Percentiles rank a stretch among this genome's conserved stretches.
These are phyloP conservation scores for Melanotaenia boesemani DNA, from an alignment of 2,797 vertebrate species.

Conservation along the genomic window DNA sequence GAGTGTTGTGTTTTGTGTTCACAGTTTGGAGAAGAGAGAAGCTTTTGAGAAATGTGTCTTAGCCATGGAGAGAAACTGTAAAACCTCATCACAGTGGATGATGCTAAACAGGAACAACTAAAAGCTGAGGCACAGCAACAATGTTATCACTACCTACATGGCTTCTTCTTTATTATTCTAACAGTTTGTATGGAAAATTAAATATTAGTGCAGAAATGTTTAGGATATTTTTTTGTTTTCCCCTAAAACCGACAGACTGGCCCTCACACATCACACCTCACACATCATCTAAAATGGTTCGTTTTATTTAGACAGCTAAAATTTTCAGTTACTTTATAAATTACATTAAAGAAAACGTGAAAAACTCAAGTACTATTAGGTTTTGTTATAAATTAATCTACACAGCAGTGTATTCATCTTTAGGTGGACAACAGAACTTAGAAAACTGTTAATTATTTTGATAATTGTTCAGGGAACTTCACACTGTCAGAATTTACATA, in stretches of 20 bases:
- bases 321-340: background rate
- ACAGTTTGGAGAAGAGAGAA: too few relatives aligned
- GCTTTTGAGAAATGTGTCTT: too few relatives aligned
- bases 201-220: too few relatives aligned
- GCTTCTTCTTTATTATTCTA: background rate
- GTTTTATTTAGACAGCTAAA: background rate
- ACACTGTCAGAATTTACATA: too few relatives aligned
- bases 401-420: background rate
- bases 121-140: constrained; percentile 24
- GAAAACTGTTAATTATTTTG: too few relatives aligned
- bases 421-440: background rate
- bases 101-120: background rate
- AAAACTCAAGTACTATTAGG: background rate
- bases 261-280: too few relatives aligned
- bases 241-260: too few relatives aligned
- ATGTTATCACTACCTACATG: background rate
- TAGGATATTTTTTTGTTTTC: too few relatives aligned
- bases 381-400: background rate
- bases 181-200: background rate
- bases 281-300: too few relatives aligned
- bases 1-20: too few relatives aligned
- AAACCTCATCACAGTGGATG: background rate
- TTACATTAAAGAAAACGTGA: background rate
- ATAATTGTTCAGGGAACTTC: too few relatives aligned
- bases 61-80: background rate